Conservation (phyloP, 2,113 vertebrate species). For the Athene noctua region DNA sequence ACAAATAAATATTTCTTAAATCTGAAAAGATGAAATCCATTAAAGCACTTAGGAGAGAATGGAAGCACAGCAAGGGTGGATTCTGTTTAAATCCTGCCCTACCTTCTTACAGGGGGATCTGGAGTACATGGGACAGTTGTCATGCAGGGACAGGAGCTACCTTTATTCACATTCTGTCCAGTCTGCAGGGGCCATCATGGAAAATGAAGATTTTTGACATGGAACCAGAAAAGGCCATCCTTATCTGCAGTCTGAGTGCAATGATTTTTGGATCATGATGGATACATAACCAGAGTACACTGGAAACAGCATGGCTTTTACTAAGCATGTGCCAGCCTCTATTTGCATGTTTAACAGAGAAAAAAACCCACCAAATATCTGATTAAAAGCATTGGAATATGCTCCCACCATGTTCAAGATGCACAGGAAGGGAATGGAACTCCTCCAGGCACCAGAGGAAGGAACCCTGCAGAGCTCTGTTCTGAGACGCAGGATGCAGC, state of each 20-base stretch:
- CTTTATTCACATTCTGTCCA: background rate
- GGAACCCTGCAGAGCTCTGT: constrained; percentile 29
- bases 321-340: background rate
- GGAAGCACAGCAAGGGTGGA: background rate
- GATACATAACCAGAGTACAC: background rate
- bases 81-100: background rate
- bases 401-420: background rate
- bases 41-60: background rate
- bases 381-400: background rate
- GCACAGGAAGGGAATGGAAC: constrained; percentile 1
- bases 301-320: background rate
- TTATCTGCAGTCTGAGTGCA: background rate
- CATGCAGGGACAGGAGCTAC: background rate
- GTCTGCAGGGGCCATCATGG: background rate
- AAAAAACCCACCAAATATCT: background rate
- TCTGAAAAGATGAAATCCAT: background rate
- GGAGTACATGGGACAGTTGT: background rate
- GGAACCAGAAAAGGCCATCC: background rate
- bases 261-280: background rate
- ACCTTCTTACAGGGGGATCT: background rate
- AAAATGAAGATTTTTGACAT: background rate
- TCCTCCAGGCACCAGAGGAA: constrained; percentile 32
- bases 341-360: background rate
- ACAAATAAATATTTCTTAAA: background rate
- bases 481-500: background rate